Conservation (phyloP, 2,888 invertebrate species). For the Incurvaria masculella region DNA sequence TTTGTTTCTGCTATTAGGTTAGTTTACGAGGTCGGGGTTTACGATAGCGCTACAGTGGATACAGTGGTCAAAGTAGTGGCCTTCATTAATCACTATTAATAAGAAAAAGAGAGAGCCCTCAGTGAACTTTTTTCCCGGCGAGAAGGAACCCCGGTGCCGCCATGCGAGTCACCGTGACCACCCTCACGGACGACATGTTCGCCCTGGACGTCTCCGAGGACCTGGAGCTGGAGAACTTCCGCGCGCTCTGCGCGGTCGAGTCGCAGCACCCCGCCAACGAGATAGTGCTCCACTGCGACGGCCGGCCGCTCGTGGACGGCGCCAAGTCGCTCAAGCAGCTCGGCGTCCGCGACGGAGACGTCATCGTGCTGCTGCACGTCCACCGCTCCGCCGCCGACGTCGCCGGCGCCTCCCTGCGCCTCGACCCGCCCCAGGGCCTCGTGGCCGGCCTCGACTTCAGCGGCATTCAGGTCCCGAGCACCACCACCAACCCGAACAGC, state of each 20-base stretch:
- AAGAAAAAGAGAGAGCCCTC: too few species aligned
- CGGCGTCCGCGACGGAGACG: conserved; percentile 87
- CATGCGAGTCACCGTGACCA: conserved; percentile 95
- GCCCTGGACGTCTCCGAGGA: conserved; percentile 91
- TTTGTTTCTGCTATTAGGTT: too few species aligned
- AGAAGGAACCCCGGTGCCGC: conserved; percentile 23
- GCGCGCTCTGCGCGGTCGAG: conserved; percentile 89
- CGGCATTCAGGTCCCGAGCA: conserved; percentile 73
- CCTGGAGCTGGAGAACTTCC: conserved; percentile 92
- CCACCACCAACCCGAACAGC: conserved; percentile 31
- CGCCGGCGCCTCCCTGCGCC: conserved; percentile 34
- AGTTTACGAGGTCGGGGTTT: too few species aligned
- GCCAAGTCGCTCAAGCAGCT: conserved; percentile 78
- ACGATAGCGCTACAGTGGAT: too few species aligned
- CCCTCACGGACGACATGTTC: conserved; percentile 85
- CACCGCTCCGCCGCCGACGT: conserved; percentile 38
- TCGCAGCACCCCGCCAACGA: conserved; percentile 78
- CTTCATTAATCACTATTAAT: too few species aligned
- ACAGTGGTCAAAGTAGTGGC: too few species aligned
- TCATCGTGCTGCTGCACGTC: conserved; percentile 79
- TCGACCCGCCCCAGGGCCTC: conserved; percentile 16
- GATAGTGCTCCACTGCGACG: conserved; percentile 83
- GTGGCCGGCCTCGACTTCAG: conserved; percentile 71
- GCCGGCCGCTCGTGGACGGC: conserved; percentile 79
- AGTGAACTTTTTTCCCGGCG: too few species aligned